Base-by-base conservation (phyloP, 2,888 invertebrate genomes). In the Thecophora atra region DNA sequence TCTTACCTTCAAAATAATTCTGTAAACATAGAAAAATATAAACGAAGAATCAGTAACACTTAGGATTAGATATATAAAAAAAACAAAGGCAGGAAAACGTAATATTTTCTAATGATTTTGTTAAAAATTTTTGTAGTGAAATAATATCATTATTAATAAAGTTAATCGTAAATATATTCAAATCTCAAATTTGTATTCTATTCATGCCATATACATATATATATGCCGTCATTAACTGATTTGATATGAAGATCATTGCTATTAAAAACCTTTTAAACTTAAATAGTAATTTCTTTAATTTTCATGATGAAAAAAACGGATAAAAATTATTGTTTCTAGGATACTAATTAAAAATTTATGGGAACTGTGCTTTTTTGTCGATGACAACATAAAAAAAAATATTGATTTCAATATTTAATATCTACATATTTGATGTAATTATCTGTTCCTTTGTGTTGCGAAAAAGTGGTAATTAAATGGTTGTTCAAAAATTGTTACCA, bases 31-130 rank as follows among this genome's bases (percentile, higher is more conserved):
- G 44, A 47, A 37, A 67, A 42, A 60, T 1, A 64, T 21, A 64
- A 64, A 24, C 21, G 44, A 47, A 19, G 47, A 58, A 60, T 58
- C 44, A 58, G 42, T 44, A 58, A 69, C 58, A 58, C 44, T 60
- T 69, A 69, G 60, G 37, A 44, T 44, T 69, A 69, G 58, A 58
- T 58, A 60, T 28, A 58, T 58, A n/a, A n/a, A n/a, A n/a, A n/a
- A n/a, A n/a, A n/a, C n/a, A 58, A 69, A 58, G 37, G 60, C 68
- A 58, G 68, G 60, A 69, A 47, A 69, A 60, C 58, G 68, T 69
- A 58, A 69, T 69, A 69, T 69, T 69, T 69, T 69, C 68, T 69
- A 69, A 69, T 58, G 68, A 69, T 69, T 69, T 69, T 69, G 68
- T 69, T 69, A 69, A 69, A 69, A 69, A 58, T 60, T 69, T 69